Percentiles rank a stretch among this genome's conserved stretches.
Conservation (phyloP, 2,113 vertebrate genomes). For the Atrichornis clamosus region DNA sequence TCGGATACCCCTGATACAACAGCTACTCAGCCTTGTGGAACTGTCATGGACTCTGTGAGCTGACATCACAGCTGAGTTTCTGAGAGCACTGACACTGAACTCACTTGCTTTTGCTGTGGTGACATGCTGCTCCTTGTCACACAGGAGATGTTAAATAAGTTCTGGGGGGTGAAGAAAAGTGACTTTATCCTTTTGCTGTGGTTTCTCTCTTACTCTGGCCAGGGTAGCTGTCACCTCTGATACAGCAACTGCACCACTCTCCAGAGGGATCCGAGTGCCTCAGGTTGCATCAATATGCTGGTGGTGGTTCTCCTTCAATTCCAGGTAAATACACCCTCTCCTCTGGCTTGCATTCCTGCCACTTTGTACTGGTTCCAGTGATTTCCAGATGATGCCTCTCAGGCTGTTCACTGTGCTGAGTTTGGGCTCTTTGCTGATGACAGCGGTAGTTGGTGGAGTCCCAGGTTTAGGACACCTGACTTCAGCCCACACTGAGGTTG, state of each 20-base stretch:
- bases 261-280: background rate
- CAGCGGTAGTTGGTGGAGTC: background rate
- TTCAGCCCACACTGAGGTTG: background rate
- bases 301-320: background rate
- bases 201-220: background rate
- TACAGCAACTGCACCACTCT: background rate
- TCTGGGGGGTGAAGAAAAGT: background rate
- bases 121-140: background rate
- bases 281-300: rapidly evolving
- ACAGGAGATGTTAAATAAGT: background rate
- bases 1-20: background rate
- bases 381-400: background rate
- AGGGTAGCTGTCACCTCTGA: background rate
- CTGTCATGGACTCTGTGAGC: background rate
- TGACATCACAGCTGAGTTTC: background rate
- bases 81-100: background rate
- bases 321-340: background rate
- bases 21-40: background rate
- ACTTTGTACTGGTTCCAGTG: background rate
- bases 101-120: background rate
- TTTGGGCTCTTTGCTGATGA: background rate
- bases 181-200: background rate
- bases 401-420: background rate
- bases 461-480: background rate
- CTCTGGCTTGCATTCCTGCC: background rate